Evolutionary conservation across 2,888 invertebrate species (phyloP), one percentile per base, ranked within the genome.

Genomic region (Lasius platythorax): DNA sequence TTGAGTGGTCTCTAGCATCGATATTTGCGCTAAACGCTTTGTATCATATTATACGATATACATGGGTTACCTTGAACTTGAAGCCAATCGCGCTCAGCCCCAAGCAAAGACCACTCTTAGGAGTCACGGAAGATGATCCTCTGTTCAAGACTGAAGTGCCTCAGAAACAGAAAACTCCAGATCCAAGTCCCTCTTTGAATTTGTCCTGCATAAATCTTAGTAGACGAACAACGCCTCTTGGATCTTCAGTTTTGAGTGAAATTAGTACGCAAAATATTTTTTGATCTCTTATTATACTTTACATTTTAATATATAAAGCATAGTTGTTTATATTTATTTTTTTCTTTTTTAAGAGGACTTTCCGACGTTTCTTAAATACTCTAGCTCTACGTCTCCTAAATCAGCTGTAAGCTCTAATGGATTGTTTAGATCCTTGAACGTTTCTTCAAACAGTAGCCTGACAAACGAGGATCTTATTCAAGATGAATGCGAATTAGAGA

Each of bases 31-130:
- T 96, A 0, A 96, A 96, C 89, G 94, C 96, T 0, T 15, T 96
- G 2, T 96, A 96, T 87, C 96, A 97, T 91, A 94, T 96, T 66
- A 88, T 93, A 30, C 95, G 94, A 88, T 96, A 96, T 90, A 91
- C 95, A 1, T 95, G 95, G 89, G 95, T 95, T 85, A 93, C 94
- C 18, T 93, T 95, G 12, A 95, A 87, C 68, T 87, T 94, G 72
- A 94, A 95, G 67, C 96, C 96, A 6, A 95, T 96, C 18, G 87
- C 93, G 1, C 94, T 96, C 1, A 96, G 95, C 18, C 93, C 95
- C 11, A 94, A 95, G 66, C 96, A 97, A 88, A 95, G 96, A 88
- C 94, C 95, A 88, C 93, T 97, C 23, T 93, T 97, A 18, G 96
- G 96, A 84, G 95, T 96, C 73, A 95, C 95, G 58, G 95, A 96